Percentiles rank a stretch among this genome's conserved stretches.
Conservation (phyloP, 1,140 invertebrate species). For the Drosophila pseudoobscura region DNA sequence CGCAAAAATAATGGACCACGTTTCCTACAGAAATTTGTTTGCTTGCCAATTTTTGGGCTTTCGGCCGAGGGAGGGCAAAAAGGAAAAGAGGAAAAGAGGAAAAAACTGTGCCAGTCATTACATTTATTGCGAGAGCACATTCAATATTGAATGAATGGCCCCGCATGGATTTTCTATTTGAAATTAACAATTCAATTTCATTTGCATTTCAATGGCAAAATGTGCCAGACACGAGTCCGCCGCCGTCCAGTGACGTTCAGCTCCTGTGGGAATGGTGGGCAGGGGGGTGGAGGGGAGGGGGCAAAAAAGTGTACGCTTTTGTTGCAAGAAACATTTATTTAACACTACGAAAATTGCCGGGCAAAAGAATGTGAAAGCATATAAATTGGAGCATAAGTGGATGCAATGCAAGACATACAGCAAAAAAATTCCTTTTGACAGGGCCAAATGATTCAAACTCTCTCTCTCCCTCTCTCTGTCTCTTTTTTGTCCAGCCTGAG, state of each 20-base stretch:
- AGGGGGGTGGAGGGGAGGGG: too few species aligned
- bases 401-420: conserved; percentile 27
- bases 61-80: not conserved
- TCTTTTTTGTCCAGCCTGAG: not conserved
- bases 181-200: conserved; percentile 82
- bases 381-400: conserved; percentile 47
- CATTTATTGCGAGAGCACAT: conserved; percentile 80
- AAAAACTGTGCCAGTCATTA: conserved; percentile 79
- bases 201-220: conserved; percentile 78
- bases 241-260: not conserved
- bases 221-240: conserved; percentile 42
- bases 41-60: conserved; percentile 69
- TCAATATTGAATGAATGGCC: conserved; percentile 77
- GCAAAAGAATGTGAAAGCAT: conserved; percentile 36
- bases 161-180: conserved; percentile 79
- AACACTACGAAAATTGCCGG: conserved; percentile 44
- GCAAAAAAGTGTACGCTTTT: conserved; percentile 22
- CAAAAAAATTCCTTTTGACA: conserved; percentile 26
- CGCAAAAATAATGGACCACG: conserved; percentile 72
- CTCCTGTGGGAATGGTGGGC: too few species aligned
- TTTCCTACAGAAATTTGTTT: conserved; percentile 79
- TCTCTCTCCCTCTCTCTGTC: too few species aligned
- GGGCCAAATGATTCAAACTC: not conserved
- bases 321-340: conserved; percentile 51
- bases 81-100: not conserved